phyloP scores from a whole-genome alignment of 2,113 vertebrate genomes.

The Neogale vison region DNA sequence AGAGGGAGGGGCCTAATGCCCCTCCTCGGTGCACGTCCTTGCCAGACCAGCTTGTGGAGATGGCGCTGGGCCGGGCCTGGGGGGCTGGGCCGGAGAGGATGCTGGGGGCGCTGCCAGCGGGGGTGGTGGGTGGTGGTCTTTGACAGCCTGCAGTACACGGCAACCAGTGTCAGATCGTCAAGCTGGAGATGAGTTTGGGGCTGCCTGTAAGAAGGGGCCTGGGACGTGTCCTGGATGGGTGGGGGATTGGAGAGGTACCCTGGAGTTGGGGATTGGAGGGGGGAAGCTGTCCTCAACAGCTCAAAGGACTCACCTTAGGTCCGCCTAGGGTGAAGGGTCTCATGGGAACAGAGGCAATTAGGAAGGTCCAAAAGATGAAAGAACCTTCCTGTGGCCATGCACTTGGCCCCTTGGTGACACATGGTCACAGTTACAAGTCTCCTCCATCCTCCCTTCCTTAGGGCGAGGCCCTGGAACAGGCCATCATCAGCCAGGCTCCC shows the following conservation, averaged over 20 bases:
- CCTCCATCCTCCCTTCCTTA: constrained; percentile 37
- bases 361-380: not conserved
- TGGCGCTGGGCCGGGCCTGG: constrained; percentile 84
- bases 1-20: constrained; percentile 75
- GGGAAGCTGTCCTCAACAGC: not conserved
- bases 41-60: constrained; percentile 77
- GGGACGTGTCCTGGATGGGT: not conserved
- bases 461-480: constrained; percentile 96
- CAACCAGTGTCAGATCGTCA: not conserved
- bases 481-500: constrained; percentile 96
- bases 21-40: constrained; percentile 86
- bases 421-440: fast-evolving
- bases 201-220: not conserved
- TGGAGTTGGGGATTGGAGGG: no score
- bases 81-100: constrained; percentile 72
- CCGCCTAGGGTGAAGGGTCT: not conserved
- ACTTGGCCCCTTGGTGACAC: fast-evolving
- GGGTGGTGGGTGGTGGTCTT: not conserved
- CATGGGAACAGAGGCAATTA: not conserved
- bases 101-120: no score
- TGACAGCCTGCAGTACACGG: not conserved
- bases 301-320: not conserved
- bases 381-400: not conserved
- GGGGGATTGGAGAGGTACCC: fast-evolving
- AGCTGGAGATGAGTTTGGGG: not conserved